These are phyloP conservation scores for Craseonycteris thonglongyai DNA, from an alignment of 2,113 vertebrate genomes.

Conservation along the genomic window DNA sequence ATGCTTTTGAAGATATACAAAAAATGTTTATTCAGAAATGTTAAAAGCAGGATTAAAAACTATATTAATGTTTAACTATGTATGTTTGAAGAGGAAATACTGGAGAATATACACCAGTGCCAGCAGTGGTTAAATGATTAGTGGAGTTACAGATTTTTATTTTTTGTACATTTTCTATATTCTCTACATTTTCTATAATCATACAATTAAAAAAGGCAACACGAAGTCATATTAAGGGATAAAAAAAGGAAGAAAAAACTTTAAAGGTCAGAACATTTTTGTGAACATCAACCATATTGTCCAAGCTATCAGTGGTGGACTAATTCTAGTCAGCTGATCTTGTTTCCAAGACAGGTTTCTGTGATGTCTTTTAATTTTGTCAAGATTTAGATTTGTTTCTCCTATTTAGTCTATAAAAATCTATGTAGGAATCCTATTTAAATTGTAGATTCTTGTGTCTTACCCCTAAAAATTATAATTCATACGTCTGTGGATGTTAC, in stretches of 20 bases:
- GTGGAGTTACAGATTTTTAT: neutral
- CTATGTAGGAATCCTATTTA: neutral
- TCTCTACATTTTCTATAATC: neutral
- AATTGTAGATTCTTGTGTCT: neutral
- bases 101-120: neutral
- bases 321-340: neutral
- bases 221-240: neutral
- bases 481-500: neutral
- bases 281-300: neutral
- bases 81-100: neutral
- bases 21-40: neutral
- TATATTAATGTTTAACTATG: neutral
- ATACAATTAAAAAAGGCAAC: neutral
- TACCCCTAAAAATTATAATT: neutral
- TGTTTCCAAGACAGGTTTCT: conserved; percentile 14
- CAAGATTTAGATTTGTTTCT: neutral
- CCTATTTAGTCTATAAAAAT: neutral
- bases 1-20: neutral
- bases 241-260: neutral
- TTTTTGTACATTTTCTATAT: neutral
- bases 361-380: neutral
- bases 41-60: neutral
- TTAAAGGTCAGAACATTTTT: neutral
- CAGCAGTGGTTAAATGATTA: neutral
- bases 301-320: neutral